phyloP scores from a whole-genome alignment of 1,140 invertebrate species.

The Eubasilissa regina region DNA sequence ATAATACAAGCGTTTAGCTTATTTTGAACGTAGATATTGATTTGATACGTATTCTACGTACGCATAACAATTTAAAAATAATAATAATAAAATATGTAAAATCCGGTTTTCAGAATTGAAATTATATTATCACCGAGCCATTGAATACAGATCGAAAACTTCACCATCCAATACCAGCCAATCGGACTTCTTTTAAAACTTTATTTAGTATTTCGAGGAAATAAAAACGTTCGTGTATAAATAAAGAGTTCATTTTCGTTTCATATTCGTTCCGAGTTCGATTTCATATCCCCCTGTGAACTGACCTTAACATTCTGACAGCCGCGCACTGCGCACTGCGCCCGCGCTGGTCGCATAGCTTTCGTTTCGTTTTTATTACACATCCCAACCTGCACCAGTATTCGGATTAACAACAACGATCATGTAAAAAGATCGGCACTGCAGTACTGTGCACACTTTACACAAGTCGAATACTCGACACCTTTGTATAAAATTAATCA shows the following conservation, averaged over 20 bases:
- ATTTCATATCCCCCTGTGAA: background rate
- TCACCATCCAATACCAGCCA: background rate
- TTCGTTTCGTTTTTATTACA: conserved; percentile 22
- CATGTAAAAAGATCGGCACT: background rate
- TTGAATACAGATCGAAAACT: too few species aligned
- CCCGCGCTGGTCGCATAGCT: too few species aligned
- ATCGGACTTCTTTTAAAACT: background rate
- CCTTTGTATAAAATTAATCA: background rate
- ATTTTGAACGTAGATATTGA: too few species aligned
- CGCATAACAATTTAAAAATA: too few species aligned
- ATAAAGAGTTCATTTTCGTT: background rate
- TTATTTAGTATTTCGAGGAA: background rate
- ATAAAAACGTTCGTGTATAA: background rate
- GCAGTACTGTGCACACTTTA: background rate
- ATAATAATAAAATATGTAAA: too few species aligned
- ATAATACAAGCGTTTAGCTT: too few species aligned
- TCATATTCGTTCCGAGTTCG: too few species aligned
- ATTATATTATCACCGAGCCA: too few species aligned
- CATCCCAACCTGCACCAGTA: background rate
- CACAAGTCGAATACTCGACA: background rate
- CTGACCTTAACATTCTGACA: conserved; percentile 29
- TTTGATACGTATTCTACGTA: too few species aligned
- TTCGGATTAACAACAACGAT: background rate
- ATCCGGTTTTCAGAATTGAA: too few species aligned
- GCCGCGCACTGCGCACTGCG: background rate